Conservation (phyloP, 2,113 vertebrate genomes). For the Ciconia stormi region DNA sequence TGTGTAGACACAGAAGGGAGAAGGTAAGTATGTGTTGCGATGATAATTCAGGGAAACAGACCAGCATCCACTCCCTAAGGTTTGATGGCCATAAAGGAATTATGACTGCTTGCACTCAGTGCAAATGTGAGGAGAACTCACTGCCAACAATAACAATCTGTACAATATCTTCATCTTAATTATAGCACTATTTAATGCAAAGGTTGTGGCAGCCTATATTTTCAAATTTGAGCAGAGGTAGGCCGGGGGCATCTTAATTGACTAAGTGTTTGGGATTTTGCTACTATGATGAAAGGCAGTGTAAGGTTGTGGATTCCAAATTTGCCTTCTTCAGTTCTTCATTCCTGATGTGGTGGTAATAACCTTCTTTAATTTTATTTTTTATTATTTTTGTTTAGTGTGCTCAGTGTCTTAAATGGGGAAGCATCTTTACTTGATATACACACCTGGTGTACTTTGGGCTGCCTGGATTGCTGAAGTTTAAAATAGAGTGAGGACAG, state of each 20-base stretch:
- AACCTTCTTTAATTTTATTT: background rate
- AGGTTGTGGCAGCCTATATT: background rate
- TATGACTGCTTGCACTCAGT: background rate
- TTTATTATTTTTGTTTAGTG: background rate
- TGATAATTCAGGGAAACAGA: background rate
- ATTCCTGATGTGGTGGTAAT: background rate
- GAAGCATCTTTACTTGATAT: background rate
- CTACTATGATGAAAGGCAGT: background rate
- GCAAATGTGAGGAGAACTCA: background rate
- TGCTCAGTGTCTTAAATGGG: background rate
- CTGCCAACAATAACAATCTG: background rate
- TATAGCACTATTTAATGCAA: background rate
- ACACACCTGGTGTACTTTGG: rapidly evolving
- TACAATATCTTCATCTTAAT: background rate
- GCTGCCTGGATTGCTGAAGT: background rate
- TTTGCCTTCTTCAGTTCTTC: background rate
- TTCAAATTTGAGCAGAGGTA: background rate
- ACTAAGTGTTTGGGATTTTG: background rate
- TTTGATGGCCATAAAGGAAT: background rate
- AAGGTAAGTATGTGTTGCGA: background rate
- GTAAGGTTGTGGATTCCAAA: background rate
- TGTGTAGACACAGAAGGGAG: background rate
- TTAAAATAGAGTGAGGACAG: background rate
- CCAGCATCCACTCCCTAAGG: background rate
- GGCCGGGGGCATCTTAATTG: background rate